phyloP scores from a whole-genome alignment of 2,888 invertebrate genomes.

The Tiliacea citrago region DNA sequence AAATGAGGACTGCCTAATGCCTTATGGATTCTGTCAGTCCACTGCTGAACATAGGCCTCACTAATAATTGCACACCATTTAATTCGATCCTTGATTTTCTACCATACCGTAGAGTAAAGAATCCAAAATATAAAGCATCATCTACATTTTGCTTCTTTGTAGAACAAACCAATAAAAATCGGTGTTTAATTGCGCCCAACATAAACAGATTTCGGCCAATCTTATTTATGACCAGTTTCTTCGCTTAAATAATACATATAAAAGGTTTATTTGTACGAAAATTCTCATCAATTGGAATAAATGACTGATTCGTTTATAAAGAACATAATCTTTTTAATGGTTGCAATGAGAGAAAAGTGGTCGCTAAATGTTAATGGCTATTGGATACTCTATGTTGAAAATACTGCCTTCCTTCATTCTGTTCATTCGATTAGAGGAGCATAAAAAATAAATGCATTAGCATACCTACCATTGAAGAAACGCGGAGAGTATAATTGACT shows the following conservation, averaged over 20 bases:
- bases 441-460: background rate
- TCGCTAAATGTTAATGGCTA: conserved; percentile 42
- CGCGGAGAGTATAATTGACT: too few relatives aligned
- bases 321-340: conserved; percentile 59
- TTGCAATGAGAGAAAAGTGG: conserved; percentile 47
- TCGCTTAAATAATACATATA: conserved; percentile 27
- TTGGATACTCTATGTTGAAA: conserved; percentile 14
- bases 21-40: background rate
- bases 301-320: conserved; percentile 49
- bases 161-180: conserved; percentile 24
- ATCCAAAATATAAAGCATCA: background rate
- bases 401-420: conserved; percentile 5
- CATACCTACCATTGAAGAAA: background rate
- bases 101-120: background rate
- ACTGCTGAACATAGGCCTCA: background rate
- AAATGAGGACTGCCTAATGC: background rate
- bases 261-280: conserved; percentile 49
- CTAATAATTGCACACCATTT: background rate
- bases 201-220: conserved; percentile 44
- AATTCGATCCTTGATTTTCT: background rate
- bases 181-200: conserved; percentile 29
- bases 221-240: conserved; percentile 31
- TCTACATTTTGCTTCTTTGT: background rate
- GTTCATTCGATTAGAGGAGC: background rate
- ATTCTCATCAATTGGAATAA: conserved; percentile 48